These are phyloP conservation scores for Sphaerodactylus townsendi DNA, from an alignment of 2,113 vertebrate genomes.

Conservation along the genomic window DNA sequence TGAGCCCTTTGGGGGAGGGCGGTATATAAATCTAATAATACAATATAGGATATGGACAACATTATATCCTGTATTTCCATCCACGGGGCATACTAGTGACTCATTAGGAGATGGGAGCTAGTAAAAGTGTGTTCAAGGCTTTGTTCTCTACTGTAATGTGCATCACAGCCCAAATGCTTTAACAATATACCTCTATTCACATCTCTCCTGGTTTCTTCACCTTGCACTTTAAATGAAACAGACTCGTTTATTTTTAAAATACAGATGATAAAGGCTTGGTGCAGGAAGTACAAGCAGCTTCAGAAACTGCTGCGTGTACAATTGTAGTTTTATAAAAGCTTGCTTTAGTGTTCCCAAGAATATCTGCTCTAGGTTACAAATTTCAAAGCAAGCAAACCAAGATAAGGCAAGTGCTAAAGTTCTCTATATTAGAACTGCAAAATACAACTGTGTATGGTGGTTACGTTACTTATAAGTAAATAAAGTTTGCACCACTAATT, in stretches of 20 bases:
- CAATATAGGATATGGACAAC: no score
- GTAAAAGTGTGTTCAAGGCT: not conserved
- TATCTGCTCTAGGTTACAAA: not conserved
- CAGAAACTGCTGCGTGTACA: not conserved
- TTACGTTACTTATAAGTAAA: not conserved
- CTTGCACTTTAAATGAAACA: not conserved
- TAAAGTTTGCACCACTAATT: not conserved
- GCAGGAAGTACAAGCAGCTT: not conserved
- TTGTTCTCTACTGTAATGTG: not conserved
- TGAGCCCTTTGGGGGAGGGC: no score
- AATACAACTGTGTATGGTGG: not conserved
- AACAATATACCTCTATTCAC: not conserved
- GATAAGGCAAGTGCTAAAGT: constrained; percentile 9
- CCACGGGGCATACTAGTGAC: not conserved
- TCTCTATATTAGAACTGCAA: not conserved
- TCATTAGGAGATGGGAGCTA: not conserved
- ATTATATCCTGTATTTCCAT: not conserved
- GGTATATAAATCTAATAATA: no score
- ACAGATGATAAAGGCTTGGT: not conserved
- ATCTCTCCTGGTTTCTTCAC: not conserved
- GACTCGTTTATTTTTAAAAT: not conserved
- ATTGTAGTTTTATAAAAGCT: constrained; percentile 8
- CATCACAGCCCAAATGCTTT: not conserved
- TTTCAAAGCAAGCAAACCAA: not conserved
- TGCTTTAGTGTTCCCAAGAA: not conserved